Conservation (phyloP, 2,113 vertebrate species). For the Willisornis vidua region DNA sequence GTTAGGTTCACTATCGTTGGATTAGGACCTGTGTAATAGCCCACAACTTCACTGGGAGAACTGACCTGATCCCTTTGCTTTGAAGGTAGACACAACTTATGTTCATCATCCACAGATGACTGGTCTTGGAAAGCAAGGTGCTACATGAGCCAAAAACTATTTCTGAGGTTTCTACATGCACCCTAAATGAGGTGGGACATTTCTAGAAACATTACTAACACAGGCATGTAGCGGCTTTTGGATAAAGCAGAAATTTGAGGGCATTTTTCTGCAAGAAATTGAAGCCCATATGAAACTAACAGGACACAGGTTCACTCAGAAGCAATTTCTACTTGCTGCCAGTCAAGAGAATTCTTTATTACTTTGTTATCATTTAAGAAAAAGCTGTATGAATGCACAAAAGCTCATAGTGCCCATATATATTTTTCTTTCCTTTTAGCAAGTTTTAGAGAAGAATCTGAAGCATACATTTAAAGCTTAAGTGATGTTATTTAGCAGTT, state of each 20-base stretch:
- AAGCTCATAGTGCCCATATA: neutral
- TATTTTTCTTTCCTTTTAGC: neutral
- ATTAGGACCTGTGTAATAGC: neutral
- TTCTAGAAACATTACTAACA: neutral
- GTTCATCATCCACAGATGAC: neutral
- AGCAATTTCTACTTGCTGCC: neutral
- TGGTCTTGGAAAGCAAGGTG: neutral
- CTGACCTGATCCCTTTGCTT: neutral
- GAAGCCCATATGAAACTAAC: neutral
- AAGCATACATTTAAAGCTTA: neutral
- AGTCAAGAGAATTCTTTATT: neutral
- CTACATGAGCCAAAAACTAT: neutral
- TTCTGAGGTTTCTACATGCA: neutral
- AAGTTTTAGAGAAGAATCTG: neutral
- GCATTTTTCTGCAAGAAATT: neutral
- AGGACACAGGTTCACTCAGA: neutral
- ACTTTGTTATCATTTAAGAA: neutral
- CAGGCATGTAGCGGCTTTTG: rapidly evolving
- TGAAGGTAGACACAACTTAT: neutral
- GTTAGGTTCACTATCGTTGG: neutral
- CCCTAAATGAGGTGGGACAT: no score
- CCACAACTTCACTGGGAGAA: neutral
- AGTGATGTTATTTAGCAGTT: neutral
- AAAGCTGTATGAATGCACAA: neutral
- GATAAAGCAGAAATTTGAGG: neutral